Evolutionary conservation across 2,888 invertebrate species (phyloP), one percentile per base, ranked within the genome.

Genomic region (Melieria crassipennis): DNA sequence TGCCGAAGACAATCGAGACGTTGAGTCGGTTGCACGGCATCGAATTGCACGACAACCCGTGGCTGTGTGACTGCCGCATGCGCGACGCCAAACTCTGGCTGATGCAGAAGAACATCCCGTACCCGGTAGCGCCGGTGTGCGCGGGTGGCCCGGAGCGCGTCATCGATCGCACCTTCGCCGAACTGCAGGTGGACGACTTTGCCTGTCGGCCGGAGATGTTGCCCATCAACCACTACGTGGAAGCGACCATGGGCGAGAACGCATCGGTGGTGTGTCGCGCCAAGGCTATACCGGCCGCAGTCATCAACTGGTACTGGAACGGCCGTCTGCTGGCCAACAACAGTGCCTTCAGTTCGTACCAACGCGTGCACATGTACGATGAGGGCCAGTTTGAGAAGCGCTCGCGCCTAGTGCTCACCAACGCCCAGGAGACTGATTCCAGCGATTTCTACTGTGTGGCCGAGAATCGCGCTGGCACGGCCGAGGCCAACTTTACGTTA

Each of bases 401-500:
- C 76, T 95, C 94, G 73, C 90, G 90, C 7, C 88, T 96, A 73
- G 89, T 94, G 70, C 87, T 96, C 58, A 94, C 93, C 48, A 94
- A 95, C 83, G 93, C 94, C 30, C 94, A 94, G 87, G 94, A 94
- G 85, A 89, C 92, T 3, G 94, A 94, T 83, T 92, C 93, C 1
- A 92, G 92, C 71, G 94, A 94, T 80, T 95, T 96, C 87, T 94
- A 94, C 84, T 96, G 96, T 86, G 92, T 95, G 2, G 96, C 96
- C 7, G 95, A 95, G 86, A 97, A 96, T 86, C 91, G 93, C 73
- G 96, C 94, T 4, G 96, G 96, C 42, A 93, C 91, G 81, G 93
- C 93, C 48, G 95, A 95, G 87, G 94, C 94, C 11, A 96, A 96
- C 86, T 96, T 96, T 82, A 96, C 96, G 52, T 89, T 96, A 56